phyloP scores from a whole-genome alignment of 2,888 invertebrate species.

The Cosmopolites sordidus region DNA sequence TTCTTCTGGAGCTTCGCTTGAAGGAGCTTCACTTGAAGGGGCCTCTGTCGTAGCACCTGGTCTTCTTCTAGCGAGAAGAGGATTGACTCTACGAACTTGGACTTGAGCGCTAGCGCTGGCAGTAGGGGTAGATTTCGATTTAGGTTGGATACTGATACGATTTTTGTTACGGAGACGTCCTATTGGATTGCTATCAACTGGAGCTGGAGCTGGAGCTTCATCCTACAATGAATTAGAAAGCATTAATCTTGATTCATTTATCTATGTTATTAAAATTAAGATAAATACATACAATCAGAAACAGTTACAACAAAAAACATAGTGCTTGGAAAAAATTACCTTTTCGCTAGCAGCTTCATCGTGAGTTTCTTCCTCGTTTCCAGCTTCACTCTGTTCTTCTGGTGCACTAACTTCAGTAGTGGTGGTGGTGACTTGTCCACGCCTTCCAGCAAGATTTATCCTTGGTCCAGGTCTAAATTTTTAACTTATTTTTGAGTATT shows the following conservation, averaged over 20 bases:
- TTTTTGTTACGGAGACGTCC: conserved; percentile 46
- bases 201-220: conserved; percentile 38
- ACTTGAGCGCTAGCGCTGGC: conserved; percentile 49
- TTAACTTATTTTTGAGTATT: no score
- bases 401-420: conserved; percentile 48
- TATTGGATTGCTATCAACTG: conserved; percentile 44
- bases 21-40: conserved; percentile 34
- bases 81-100: conserved; percentile 55
- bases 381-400: conserved; percentile 40
- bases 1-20: conserved; percentile 21
- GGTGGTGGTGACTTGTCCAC: conserved; percentile 48
- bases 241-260: no score
- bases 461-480: conserved; percentile 64
- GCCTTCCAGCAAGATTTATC: conserved; percentile 56
- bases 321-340: conserved; percentile 32
- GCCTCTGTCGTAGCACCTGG: conserved; percentile 43
- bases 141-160: conserved; percentile 51
- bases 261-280: no score
- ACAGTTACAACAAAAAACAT: no score
- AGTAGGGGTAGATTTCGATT: conserved; percentile 47
- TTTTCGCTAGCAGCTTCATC: conserved; percentile 40
- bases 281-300: no score
- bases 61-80: conserved; percentile 53
- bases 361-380: conserved; percentile 42
- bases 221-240: conserved; percentile 29